phyloP scores from a whole-genome alignment of 2,113 vertebrate genomes.

The Forbesichthys papilliferus region DNA sequence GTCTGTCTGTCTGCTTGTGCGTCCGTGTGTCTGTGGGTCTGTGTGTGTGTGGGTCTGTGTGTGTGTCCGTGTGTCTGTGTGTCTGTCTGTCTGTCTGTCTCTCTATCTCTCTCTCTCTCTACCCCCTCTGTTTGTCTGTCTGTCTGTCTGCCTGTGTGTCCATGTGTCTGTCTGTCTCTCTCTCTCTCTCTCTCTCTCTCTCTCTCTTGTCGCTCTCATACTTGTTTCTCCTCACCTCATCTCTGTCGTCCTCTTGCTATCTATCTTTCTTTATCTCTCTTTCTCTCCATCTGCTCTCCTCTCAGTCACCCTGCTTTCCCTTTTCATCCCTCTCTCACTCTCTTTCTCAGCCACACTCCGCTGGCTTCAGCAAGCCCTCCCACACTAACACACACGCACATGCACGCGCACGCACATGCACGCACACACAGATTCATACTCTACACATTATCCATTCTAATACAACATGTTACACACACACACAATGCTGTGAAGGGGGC shows the following conservation, averaged over 20 bases:
- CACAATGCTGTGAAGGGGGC: constrained; percentile 6
- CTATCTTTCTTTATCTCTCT: constrained; percentile 28
- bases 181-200: constrained; percentile 41
- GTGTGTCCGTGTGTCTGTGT: too few relatives aligned
- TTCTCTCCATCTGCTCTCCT: constrained; percentile 45
- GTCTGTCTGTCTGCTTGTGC: too few relatives aligned
- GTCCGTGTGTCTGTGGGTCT: too few relatives aligned
- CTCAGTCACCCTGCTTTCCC: constrained; percentile 29
- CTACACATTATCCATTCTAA: neutral
- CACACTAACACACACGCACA: constrained; percentile 27
- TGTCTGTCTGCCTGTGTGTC: too few relatives aligned
- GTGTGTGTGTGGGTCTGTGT: too few relatives aligned
- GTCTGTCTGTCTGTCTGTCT: too few relatives aligned
- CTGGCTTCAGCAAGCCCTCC: constrained; percentile 72
- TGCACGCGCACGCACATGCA: neutral
- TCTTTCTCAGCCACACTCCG: constrained; percentile 70
- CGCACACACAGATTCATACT: neutral
- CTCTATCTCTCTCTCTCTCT: too few relatives aligned
- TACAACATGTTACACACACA: constrained; percentile 4
- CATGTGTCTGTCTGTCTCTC: neutral
- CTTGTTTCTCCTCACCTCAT: constrained; percentile 62
- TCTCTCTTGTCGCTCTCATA: constrained; percentile 39
- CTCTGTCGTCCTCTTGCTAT: constrained; percentile 48
- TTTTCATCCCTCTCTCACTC: constrained; percentile 50
- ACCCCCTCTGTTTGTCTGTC: too few relatives aligned